Conservation (phyloP, 2,888 invertebrate genomes). For the Drosophila buzzatii region DNA sequence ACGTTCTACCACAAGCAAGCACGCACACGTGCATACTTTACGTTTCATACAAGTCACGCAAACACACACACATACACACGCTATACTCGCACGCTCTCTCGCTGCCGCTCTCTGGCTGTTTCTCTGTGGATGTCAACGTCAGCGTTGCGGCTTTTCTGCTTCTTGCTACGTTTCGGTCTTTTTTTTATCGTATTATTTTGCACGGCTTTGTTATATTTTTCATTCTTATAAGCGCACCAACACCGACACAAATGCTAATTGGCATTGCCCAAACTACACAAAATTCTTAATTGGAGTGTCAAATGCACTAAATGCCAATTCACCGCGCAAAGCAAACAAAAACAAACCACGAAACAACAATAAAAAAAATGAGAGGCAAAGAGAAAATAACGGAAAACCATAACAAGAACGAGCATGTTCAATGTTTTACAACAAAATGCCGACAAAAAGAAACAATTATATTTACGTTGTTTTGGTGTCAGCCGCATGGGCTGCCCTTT, state of each 20-base stretch:
- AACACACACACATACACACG: constrained; percentile 19
- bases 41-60: constrained; percentile 31
- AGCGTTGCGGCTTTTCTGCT: constrained; percentile 79
- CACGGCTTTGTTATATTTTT: constrained; percentile 69
- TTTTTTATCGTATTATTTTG: constrained; percentile 60
- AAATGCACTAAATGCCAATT: constrained; percentile 17
- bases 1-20: constrained; percentile 58
- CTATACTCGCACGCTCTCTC: constrained; percentile 4
- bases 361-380: constrained; percentile 4
- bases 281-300: constrained; percentile 32
- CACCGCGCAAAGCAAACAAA: constrained; percentile 16
- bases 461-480: constrained; percentile 64
- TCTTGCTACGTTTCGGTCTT: constrained; percentile 56
- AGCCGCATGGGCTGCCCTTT: constrained; percentile 24
- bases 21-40: constrained; percentile 8
- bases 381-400: constrained; percentile 36
- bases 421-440: constrained; percentile 45
- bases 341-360: constrained; percentile 20
- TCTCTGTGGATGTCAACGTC: constrained; percentile 66
- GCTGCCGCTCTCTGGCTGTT: constrained; percentile 11
- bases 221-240: constrained; percentile 60
- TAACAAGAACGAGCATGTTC: constrained; percentile 26
- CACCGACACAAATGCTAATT: constrained; percentile 59
- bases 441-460: constrained; percentile 47
- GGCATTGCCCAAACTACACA: constrained; percentile 49